Percentiles rank a stretch among this genome's conserved stretches.
Evolutionary conservation across 2,888 invertebrate species (phyloP).

Genomic region (Cheilosia pagana): DNA sequence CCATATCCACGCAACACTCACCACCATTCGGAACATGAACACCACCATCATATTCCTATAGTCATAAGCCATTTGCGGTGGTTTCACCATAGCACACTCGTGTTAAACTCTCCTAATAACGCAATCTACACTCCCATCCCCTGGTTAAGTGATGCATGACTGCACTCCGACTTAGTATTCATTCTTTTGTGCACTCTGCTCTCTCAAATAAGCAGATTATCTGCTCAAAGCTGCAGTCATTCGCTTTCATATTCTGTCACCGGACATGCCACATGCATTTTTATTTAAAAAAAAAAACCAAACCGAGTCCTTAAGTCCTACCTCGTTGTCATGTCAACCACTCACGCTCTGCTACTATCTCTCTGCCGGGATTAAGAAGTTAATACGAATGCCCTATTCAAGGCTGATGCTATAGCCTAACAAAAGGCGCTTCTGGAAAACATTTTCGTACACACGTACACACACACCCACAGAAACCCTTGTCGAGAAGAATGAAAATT

Average conservation of each 20-base stretch:
- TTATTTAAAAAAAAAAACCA: background rate
- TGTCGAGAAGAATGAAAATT: conserved; percentile 7
- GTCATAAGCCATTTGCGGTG: background rate
- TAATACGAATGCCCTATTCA: conserved; percentile 54
- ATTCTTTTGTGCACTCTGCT: conserved; percentile 10
- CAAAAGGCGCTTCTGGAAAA: conserved; percentile 43
- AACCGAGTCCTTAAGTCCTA: conserved; percentile 4
- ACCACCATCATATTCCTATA: too few relatives aligned
- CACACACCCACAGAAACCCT: background rate
- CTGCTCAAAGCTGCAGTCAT: conserved; percentile 13
- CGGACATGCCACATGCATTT: conserved; percentile 34
- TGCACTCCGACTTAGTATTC: conserved; percentile 6
- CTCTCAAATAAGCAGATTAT: conserved; percentile 31
- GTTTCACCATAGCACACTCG: background rate
- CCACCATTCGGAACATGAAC: too few relatives aligned
- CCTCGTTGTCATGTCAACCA: conserved; percentile 1
- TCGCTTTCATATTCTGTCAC: conserved; percentile 12
- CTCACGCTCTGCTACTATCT: conserved; percentile 5
- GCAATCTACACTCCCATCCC: background rate
- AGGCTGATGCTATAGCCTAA: conserved; percentile 22
- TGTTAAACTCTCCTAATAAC: background rate
- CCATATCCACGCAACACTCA: too few relatives aligned
- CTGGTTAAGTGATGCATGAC: conserved; percentile 1
- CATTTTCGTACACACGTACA: conserved; percentile 25
- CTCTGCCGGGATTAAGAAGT: conserved; percentile 40